Base-by-base conservation (phyloP, 2,113 vertebrate genomes). In the Agapornis roseicollis region DNA sequence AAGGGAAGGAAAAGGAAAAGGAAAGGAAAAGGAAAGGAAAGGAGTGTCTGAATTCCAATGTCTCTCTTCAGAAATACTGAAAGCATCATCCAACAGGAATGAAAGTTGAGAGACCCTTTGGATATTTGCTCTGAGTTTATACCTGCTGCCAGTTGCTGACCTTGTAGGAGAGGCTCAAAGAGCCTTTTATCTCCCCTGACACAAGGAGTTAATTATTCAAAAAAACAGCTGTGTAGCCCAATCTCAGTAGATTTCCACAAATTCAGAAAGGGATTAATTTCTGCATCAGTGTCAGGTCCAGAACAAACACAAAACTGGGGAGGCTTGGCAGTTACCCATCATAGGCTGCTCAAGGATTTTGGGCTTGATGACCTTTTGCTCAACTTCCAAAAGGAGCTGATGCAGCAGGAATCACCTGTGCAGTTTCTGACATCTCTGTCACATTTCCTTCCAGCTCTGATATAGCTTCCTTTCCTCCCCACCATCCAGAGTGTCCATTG, bases 381-480 rank as follows among this genome's bases (percentile, higher is more conserved):
- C 28, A 70, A 6, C 10, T 27, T 49, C 35, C 11, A 10, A 66
- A 85, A 56, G 10, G 7, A 76, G 7, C 2, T 64, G 11, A 22
- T 27, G 8, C 15, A n/a, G 29, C 10, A 20, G 0, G 2, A 86
- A 69, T 39, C 13, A 50, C 0, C 1, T 8, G 6, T 50, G 20
- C 46, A 61, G 55, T 28, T 73, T 69, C 77, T 89, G 77, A 39
- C 37, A 58, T 3, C 9, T 70, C 35, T 50, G 42, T 9, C 28
- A 52, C 5, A 41, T 41, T 70, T 65, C 3, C 37, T 90, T 84
- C 35, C 20, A 19, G 13, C 5, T 61, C 11, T 81, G 19, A 69
- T 13, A 16, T 3, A 33, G 12, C 23, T 46, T 84, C 7, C 9
- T 58, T 11, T 10, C 8, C 22, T 41, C 24, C 15, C 16, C 19